These are phyloP conservation scores for Harlomillsia oculata DNA, from an alignment of 1,140 invertebrate genomes.

Conservation along the genomic window DNA sequence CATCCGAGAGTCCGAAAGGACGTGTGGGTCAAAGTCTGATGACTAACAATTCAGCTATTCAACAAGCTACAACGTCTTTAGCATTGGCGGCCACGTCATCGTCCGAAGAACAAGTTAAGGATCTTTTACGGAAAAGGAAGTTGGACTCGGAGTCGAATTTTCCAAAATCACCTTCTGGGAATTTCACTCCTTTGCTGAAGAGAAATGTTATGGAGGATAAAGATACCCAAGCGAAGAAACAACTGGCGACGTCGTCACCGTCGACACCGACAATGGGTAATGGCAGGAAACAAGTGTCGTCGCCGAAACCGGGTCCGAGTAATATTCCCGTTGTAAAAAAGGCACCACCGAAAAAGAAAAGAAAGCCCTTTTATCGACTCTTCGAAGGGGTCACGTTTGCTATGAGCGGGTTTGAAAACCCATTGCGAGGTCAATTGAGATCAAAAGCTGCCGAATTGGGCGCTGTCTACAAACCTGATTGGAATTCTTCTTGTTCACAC, in stretches of 20 bases:
- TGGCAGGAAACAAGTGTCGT: neutral
- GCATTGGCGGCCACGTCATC: conserved; percentile 6
- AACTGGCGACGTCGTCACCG: no score
- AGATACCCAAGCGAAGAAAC: neutral
- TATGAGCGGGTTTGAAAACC: conserved; percentile 75
- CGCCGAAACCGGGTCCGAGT: neutral
- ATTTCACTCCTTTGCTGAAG: no score
- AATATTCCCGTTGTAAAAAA: conserved; percentile 6
- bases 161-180: no score
- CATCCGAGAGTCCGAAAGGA: neutral
- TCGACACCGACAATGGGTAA: no score
- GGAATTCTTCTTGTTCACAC: conserved; percentile 64
- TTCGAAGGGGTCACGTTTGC: conserved; percentile 62
- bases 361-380: conserved; percentile 49
- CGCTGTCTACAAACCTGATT: conserved; percentile 65
- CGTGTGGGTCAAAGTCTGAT: no score
- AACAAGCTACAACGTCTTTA: conserved; percentile 24
- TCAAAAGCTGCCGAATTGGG: conserved; percentile 64
- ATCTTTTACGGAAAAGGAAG: neutral
- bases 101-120: conserved; percentile 11
- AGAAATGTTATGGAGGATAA: no score
- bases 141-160: conserved; percentile 8
- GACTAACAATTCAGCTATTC: conserved; percentile 28
- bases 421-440: conserved; percentile 56
- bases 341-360: conserved; percentile 5